Evolutionary conservation across 2,113 vertebrate genomes (phyloP), one percentile per base, ranked within the genome.

Genomic region (Emydura subglobosa): DNA sequence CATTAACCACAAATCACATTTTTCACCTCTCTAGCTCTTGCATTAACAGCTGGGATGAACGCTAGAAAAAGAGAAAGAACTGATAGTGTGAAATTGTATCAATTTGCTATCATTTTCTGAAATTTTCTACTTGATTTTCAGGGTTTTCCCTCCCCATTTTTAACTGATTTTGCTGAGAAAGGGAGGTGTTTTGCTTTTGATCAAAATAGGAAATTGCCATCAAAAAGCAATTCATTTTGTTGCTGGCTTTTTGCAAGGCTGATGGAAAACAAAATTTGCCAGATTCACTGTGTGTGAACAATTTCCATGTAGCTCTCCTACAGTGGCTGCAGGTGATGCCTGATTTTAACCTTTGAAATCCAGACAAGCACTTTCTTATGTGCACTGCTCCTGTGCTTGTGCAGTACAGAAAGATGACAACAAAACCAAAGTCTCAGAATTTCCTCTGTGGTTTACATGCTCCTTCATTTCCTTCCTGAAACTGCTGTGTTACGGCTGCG

Each of bases 371-470:
- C 51, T 29, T 24, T 11, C 24, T 39, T 13, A 1, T 61, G 22
- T 55, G n/a, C 17, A 4, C 7, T 42, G 21, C 0, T 0, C 31
- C 44, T 79, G 79, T 74, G 31, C 13, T 87, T 21, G 27, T 79
- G 12, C 42, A 82, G 47, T 78, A 59, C 83, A 51, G 42, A 16
- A 85, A 29, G 3, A 11, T 7, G 11, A 90, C 3, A 21, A 31
- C 39, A 79, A 82, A 51, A 92, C 17, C 6, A 3, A 47, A 47
- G 42, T 76, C 42, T 22, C 0, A 0, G 22, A 0, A 0, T 2
- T 51, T 2, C 61, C 49, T 81, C 24, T 86, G 76, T 68, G 24
- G 8, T 76, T 55, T 88, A 50, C 34, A 88, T 54, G 92, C 29
- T 59, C 39, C 3, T 10, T 86, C 10, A 44, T 84, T 86, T 91